A percentile compares a stretch with the other conserved stretches of the same genome.
These are phyloP conservation scores for Pluvialis apricaria DNA, from an alignment of 2,113 vertebrate species.

Conservation along the genomic window DNA sequence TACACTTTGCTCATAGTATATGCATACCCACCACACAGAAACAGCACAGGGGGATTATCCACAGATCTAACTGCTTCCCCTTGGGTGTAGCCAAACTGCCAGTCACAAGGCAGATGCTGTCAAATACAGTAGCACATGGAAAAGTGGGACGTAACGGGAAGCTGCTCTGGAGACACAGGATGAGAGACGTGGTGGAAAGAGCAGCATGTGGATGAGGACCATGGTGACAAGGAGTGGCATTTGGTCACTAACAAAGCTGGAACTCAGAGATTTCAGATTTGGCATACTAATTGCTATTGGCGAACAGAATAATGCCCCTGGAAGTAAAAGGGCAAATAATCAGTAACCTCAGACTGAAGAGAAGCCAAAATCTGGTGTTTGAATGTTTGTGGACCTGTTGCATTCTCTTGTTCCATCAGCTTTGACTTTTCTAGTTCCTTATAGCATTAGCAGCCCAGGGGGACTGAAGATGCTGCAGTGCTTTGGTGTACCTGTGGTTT, in stretches of 20 bases:
- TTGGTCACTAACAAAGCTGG: background rate
- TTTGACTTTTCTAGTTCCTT: background rate
- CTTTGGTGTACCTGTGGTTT: background rate
- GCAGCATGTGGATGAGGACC: background rate
- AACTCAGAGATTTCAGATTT: background rate
- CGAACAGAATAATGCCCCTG: background rate
- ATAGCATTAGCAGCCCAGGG: fast-evolving
- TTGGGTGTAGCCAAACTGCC: background rate
- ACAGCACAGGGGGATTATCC: background rate
- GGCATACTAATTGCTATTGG: background rate
- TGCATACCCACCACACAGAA: background rate
- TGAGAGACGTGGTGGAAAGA: background rate
- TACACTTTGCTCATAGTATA: background rate
- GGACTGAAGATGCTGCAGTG: background rate
- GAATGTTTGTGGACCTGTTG: background rate
- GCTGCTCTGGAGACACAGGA: background rate
- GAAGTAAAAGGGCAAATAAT: background rate
- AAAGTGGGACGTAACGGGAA: background rate
- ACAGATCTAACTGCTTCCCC: background rate
- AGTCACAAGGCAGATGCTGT: background rate
- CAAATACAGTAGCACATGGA: background rate
- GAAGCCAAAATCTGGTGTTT: background rate
- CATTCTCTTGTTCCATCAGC: background rate
- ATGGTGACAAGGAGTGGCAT: background rate
- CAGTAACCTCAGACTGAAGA: background rate